Evolutionary conservation across 2,797 vertebrate species (phyloP), one percentile per base, ranked within the genome.

Genomic region (Melanotaenia trifasciata): DNA sequence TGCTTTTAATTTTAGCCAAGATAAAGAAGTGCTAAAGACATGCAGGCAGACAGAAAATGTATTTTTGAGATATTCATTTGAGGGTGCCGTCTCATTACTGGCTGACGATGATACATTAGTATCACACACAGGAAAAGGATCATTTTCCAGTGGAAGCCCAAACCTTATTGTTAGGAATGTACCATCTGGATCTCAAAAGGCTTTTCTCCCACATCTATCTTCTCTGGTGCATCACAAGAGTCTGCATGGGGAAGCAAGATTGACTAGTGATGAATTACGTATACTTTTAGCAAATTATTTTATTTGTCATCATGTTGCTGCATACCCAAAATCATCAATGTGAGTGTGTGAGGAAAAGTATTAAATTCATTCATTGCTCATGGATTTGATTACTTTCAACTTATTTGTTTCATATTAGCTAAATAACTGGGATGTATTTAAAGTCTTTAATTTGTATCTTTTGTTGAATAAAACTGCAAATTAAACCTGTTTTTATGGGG

Each of bases 131-230:
- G 86, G 85, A 92, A 94, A 90, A 88, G 76, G 87, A 91, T 90
- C 57, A 91, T 93, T 92, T 93, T 92, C 84, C 87, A 91, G 90
- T 89, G 88, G 90, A 93, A 92, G 91, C 81, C 87, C 82, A 92
- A 93, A 93, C 87, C 92, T 93, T 94, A 94, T 94, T 94, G 93
- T 94, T 94, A 86, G 90, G 89, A 89, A 91, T 83, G 90, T 81
- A 92, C 94, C 94, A 95, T 95, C 95, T 95, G 93, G 90, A 94
- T 90, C 94, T 93, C 93, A 91, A 88, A 93, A 87, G 83, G 85
- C 84, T 88, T 53, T 22, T 67, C 89, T 90, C 87, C 83, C 89
- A 92, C 91, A 94, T 94, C 87, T 85, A 88, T 95, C 93, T 93
- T 92, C 80, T 74, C 70, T 78, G 86, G 80, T 87, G 80, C 76